These are phyloP conservation scores for Colossoma macropomum DNA, from an alignment of 2,113 vertebrate species.

Conservation along the genomic window DNA sequence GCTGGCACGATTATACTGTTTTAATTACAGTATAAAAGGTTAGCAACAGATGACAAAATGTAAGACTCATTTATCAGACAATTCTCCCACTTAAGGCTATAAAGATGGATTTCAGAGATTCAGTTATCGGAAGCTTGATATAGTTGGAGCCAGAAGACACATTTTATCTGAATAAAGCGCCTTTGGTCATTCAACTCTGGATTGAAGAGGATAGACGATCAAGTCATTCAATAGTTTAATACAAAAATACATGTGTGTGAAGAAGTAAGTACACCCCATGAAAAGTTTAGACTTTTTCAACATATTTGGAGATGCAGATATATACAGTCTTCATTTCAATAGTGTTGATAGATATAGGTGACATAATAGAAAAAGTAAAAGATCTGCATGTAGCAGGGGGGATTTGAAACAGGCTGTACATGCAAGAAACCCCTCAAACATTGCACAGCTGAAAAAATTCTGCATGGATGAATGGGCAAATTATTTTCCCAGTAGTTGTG, in stretches of 20 bases:
- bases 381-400: too few species aligned
- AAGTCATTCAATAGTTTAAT: not conserved
- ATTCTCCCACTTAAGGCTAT: slow-evolving; percentile 12
- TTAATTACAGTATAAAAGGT: slow-evolving; percentile 59
- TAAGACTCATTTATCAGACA: slow-evolving; percentile 38
- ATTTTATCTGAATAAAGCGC: not conserved
- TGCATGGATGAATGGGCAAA: too few species aligned
- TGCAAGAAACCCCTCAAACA: too few species aligned
- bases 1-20: slow-evolving; percentile 48
- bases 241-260: not conserved
- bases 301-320: too few species aligned
- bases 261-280: too few species aligned
- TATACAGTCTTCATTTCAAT: too few species aligned
- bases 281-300: too few species aligned
- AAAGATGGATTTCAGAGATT: not conserved
- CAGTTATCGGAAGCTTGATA: not conserved
- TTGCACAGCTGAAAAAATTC: too few species aligned
- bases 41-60: slow-evolving; percentile 43
- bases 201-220: not conserved
- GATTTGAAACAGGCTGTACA: too few species aligned
- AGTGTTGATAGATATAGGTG: too few species aligned
- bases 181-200: not conserved
- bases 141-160: not conserved
- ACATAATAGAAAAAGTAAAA: too few species aligned
- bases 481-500: too few species aligned